phyloP scores from a whole-genome alignment of 2,113 vertebrate genomes.

The Vulpes ferrilata region DNA sequence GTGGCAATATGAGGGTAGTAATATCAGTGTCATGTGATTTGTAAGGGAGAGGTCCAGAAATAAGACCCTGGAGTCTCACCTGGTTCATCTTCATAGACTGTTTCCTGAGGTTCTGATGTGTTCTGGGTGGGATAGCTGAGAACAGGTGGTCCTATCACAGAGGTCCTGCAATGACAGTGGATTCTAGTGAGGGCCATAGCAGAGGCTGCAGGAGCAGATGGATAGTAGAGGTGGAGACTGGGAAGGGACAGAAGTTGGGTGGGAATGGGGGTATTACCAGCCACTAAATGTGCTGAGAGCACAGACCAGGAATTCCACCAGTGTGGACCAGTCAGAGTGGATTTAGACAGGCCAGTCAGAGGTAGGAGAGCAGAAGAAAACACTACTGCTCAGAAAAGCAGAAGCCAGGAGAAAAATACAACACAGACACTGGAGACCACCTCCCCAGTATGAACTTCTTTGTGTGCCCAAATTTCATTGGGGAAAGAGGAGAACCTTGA shows the following conservation, averaged over 20 bases:
- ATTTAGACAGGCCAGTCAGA: neutral
- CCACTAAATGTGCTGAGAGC: neutral
- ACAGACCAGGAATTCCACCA: neutral
- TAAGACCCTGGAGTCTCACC: neutral
- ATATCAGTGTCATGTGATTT: neutral
- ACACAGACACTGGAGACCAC: neutral
- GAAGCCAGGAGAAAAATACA: neutral
- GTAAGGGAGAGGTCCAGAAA: neutral
- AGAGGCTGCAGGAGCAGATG: neutral
- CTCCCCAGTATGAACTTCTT: neutral
- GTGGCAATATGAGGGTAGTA: neutral
- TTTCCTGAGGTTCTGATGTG: neutral
- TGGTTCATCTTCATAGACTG: neutral
- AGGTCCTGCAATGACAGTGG: accelerated
- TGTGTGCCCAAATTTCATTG: neutral
- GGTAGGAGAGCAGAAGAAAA: neutral
- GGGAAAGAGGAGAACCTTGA: neutral
- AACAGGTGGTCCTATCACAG: neutral
- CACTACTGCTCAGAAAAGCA: neutral
- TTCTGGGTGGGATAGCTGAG: neutral
- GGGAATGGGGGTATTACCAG: neutral
- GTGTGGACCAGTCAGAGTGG: neutral
- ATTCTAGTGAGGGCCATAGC: neutral
- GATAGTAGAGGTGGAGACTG: neutral
- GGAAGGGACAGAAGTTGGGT: neutral